These are phyloP conservation scores for Phoenicopterus ruber DNA, from an alignment of 2,113 vertebrate genomes.

Conservation along the genomic window DNA sequence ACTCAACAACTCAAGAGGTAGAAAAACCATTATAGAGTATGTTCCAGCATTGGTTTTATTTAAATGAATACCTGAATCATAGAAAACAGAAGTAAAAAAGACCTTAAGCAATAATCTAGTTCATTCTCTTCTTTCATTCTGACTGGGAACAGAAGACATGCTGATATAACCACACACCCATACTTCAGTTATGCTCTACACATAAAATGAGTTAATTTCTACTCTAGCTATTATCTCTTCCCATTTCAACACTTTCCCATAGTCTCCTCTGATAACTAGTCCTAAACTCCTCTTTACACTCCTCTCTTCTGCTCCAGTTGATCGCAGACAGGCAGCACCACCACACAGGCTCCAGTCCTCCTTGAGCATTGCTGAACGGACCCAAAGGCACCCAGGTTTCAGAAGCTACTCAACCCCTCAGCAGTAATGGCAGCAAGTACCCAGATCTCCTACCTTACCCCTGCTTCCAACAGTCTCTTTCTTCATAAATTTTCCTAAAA, in stretches of 20 bases:
- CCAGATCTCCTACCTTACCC: background rate
- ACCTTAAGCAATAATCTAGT: background rate
- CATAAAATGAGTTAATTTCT: background rate
- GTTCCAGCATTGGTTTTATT: background rate
- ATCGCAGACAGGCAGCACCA: background rate
- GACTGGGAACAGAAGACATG: background rate
- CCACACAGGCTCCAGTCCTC: background rate
- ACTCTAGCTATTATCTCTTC: background rate
- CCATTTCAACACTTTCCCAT: background rate
- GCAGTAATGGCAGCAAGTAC: background rate
- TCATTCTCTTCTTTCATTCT: background rate
- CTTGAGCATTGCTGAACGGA: background rate
- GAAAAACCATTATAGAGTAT: background rate
- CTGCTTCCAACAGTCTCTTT: background rate
- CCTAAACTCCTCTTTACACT: background rate
- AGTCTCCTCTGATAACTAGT: background rate
- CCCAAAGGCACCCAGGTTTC: background rate
- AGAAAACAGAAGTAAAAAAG: background rate
- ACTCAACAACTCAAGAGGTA: background rate
- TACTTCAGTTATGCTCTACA: background rate
- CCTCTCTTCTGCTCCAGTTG: background rate
- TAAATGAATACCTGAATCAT: background rate
- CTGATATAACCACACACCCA: background rate
- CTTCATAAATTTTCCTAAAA: background rate
- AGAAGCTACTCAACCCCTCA: background rate